These are phyloP conservation scores for Timandra comae DNA, from an alignment of 2,888 invertebrate genomes.

Conservation along the genomic window DNA sequence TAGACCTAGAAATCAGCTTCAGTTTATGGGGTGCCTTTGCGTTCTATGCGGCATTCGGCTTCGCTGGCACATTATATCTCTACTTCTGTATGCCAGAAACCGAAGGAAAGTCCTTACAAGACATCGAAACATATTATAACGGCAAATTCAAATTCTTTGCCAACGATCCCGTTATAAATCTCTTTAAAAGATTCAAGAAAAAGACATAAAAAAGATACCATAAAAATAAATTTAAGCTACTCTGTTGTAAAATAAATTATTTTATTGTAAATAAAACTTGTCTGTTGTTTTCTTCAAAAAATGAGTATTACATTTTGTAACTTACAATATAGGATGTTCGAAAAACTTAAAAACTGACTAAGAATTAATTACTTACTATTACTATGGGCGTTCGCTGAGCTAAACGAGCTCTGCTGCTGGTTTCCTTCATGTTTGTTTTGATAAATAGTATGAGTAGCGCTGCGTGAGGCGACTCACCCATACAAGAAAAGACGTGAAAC, in stretches of 20 bases:
- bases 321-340: too few relatives aligned
- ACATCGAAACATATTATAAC: constrained; percentile 66
- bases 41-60: constrained; percentile 61
- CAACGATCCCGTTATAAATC: constrained; percentile 57
- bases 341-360: too few relatives aligned
- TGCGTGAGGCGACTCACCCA: too few relatives aligned
- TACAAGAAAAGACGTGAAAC: too few relatives aligned
- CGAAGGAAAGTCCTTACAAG: constrained; percentile 69
- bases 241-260: constrained; percentile 9
- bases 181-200: constrained; percentile 45
- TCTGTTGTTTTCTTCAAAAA: too few relatives aligned
- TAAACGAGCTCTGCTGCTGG: too few relatives aligned
- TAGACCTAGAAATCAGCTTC: constrained; percentile 57
- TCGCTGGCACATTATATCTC: constrained; percentile 63
- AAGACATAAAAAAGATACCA: constrained; percentile 14
- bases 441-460: too few relatives aligned
- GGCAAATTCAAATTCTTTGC: constrained; percentile 56
- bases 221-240: constrained; percentile 6
- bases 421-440: too few relatives aligned
- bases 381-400: too few relatives aligned
- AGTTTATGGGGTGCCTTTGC: constrained; percentile 70
- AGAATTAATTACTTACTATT: too few relatives aligned
- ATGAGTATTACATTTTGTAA: too few relatives aligned
- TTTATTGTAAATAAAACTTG: constrained; percentile 13
- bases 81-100: constrained; percentile 76